Percentiles rank a stretch among this genome's conserved stretches.
These are phyloP conservation scores for Drosophila monieri DNA, from an alignment of 2,888 invertebrate species.

Conservation along the genomic window DNA sequence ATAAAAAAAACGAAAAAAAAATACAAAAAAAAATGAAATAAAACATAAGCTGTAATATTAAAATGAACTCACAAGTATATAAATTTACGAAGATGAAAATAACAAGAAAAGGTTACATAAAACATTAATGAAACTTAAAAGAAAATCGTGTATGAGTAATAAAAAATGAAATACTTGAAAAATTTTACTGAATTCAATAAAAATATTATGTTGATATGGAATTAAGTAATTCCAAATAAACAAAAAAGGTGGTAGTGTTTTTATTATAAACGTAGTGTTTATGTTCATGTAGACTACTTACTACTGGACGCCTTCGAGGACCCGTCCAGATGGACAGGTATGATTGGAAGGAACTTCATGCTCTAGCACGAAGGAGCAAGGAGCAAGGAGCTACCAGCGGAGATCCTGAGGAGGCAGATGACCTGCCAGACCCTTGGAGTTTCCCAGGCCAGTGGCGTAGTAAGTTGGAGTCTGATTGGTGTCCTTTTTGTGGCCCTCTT, in stretches of 20 bases:
- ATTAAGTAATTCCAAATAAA: constrained; percentile 82
- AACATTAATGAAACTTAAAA: constrained; percentile 54
- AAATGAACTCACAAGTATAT: constrained; percentile 50
- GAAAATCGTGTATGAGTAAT: constrained; percentile 65
- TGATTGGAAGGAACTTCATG: no score
- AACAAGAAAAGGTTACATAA: constrained; percentile 61
- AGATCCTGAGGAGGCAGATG: no score
- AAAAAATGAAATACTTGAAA: constrained; percentile 79
- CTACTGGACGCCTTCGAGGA: no score
- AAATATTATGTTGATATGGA: constrained; percentile 83
- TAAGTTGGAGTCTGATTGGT: constrained; percentile 47
- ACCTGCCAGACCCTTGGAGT: neutral
- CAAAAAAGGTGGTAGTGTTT: constrained; percentile 56
- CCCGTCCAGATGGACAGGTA: no score
- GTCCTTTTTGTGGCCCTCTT: constrained; percentile 11
- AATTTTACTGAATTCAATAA: constrained; percentile 83
- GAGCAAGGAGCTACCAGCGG: no score
- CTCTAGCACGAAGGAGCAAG: no score
- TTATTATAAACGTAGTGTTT: neutral
- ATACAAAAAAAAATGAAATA: constrained; percentile 49
- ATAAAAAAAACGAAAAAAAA: constrained; percentile 57
- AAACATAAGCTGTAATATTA: constrained; percentile 52
- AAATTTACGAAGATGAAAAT: constrained; percentile 44
- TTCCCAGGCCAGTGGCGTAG: neutral
- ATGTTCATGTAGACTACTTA: no score